Evolutionary conservation across 2,888 invertebrate genomes (phyloP), one percentile per base, ranked within the genome.

Genomic region (Amorpha juglandis): DNA sequence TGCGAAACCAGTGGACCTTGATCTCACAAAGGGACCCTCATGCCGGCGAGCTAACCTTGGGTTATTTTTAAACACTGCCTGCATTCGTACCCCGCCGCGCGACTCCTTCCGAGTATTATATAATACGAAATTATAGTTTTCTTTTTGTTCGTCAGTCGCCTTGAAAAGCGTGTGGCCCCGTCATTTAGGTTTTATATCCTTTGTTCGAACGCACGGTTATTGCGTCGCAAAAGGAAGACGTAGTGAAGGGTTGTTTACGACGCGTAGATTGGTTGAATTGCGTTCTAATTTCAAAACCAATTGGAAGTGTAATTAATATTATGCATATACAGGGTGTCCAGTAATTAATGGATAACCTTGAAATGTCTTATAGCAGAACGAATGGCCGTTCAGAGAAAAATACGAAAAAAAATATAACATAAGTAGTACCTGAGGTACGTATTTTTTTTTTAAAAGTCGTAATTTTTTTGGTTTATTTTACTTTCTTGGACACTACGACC

Each of bases 181-280:
- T 90, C 90, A 89, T 92, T 91, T 92, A 79, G 82, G 85, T 89
- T 90, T 89, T 90, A 83, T 84, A 76, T 85, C 89, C 87, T 91
- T 93, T 92, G 92, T 92, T 92, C 91, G 88, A 89, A 89, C 85
- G 86, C 84, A 81, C 86, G 86, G 82, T 92, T 92, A 92, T 92
- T 81, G 91, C 89, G 91, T 88, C 90, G 91, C 92, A 91, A 93
- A 92, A 92, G 92, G 91, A 92, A 91, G 92, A 92, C 81, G 92
- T 90, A 90, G 86, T 90, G 92, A 91, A 90, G 92, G 92, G 92
- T 91, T 92, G 90, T 91, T 91, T 92, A 92, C 89, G 89, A 83
- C 82, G 84, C 85, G 88, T 88, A 90, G 91, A 87, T 75, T 80
- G 71, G 63, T 65, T 53, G 66, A 53, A 65, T 63, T 63, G 51